phyloP scores from a whole-genome alignment of 2,888 invertebrate genomes.

The Vannuccia rotundouncinata region DNA sequence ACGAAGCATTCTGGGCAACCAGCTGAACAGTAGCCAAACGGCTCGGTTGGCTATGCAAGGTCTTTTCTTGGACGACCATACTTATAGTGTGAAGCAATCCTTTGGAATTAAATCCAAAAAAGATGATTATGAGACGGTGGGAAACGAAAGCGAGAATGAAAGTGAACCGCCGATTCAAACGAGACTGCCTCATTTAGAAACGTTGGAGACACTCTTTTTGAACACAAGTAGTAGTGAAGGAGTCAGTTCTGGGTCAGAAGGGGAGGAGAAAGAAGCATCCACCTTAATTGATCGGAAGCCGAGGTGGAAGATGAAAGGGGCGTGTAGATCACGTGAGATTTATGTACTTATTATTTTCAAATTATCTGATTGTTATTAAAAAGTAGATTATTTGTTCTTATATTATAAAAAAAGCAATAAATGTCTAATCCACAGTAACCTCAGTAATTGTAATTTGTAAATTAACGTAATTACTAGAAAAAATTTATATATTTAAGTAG shows the following conservation, averaged over 20 bases:
- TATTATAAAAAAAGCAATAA: no score
- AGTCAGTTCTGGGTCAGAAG: neutral
- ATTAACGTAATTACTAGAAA: no score
- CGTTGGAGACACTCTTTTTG: neutral
- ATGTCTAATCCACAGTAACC: no score
- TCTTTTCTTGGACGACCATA: neutral
- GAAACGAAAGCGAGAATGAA: neutral
- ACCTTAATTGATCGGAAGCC: neutral
- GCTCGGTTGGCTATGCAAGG: neutral
- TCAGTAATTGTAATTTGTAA: no score
- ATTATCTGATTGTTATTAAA: no score
- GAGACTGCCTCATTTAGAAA: neutral
- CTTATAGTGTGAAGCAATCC: no score
- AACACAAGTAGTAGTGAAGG: neutral
- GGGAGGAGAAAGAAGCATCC: neutral
- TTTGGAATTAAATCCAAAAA: no score
- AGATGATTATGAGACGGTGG: neutral
- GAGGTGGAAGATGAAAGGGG: neutral
- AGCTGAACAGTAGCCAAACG: neutral
- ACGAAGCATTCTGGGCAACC: no score
- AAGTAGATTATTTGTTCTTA: no score
- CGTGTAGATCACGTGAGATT: neutral
- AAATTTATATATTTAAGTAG: no score
- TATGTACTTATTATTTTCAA: no score
- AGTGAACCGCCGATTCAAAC: neutral